These are phyloP conservation scores for Drosophila mercatorum DNA, from an alignment of 2,888 invertebrate species.

Conservation along the genomic window DNA sequence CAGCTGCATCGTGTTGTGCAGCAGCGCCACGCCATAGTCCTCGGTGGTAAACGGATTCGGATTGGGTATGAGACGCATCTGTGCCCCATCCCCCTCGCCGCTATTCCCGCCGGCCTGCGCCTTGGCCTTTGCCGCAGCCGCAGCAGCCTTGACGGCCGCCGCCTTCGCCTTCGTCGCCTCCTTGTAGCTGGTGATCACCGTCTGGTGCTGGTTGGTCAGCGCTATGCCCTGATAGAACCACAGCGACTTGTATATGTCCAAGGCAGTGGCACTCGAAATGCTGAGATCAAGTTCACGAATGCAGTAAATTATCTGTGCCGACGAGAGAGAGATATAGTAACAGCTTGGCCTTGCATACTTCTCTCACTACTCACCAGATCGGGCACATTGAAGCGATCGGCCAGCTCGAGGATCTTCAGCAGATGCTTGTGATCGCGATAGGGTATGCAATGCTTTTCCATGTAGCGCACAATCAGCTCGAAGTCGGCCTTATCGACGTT, in stretches of 20 bases:
- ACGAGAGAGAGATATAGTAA: background rate
- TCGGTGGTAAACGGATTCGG: slow-evolving; percentile 84
- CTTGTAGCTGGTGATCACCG: slow-evolving; percentile 72
- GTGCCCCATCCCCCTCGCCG: slow-evolving; percentile 45
- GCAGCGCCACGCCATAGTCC: slow-evolving; percentile 83
- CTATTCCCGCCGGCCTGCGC: slow-evolving; percentile 52
- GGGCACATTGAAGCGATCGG: slow-evolving; percentile 84
- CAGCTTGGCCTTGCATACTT: background rate
- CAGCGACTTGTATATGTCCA: slow-evolving; percentile 83
- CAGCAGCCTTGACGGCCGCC: slow-evolving; percentile 56
- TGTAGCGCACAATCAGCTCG: slow-evolving; percentile 83
- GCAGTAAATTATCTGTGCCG: slow-evolving; percentile 81
- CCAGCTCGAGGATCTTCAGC: slow-evolving; percentile 83
- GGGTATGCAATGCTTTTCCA: slow-evolving; percentile 84
- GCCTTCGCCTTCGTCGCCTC: slow-evolving; percentile 49
- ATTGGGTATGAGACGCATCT: slow-evolving; percentile 69
- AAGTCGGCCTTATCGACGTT: slow-evolving; percentile 84
- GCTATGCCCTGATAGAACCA: slow-evolving; percentile 84
- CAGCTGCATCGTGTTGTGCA: slow-evolving; percentile 84
- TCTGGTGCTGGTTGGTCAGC: slow-evolving; percentile 80
- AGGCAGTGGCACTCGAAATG: slow-evolving; percentile 83
- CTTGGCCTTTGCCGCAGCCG: slow-evolving; percentile 45
- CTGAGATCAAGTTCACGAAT: slow-evolving; percentile 84
- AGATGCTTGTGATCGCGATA: slow-evolving; percentile 84
- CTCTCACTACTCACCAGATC: slow-evolving; percentile 78